Base-by-base conservation (phyloP, 1,140 invertebrate genomes). In the Bombus breviceps region DNA sequence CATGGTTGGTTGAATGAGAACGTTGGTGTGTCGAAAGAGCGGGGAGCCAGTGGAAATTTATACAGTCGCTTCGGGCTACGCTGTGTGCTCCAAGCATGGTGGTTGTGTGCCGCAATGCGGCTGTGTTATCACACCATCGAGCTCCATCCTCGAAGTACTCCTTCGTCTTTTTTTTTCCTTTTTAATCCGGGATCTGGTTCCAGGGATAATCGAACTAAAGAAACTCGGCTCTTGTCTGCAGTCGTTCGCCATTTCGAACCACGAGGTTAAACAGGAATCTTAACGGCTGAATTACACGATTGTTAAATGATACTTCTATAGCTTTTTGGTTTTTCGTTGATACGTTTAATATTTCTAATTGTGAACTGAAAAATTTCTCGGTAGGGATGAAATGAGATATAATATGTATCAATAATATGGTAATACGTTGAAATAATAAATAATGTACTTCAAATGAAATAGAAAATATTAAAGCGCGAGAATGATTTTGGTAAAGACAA, bases 41-140 rank as follows among this genome's bases (percentile, higher is more conserved):
- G 76, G 47, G 39, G 37, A 71, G 47, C 8, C 41, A 66, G 59
- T 62, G 39, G 47, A 83, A 86, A 78, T 91, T 88, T 88, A 76
- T 79, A 85, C 83, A 81, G 85, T 81, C 86, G 91, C 88, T 87
- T 82, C 68, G 41, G 81, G 85, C 72, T 87, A 86, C 82, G 89
- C 85, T 86, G 82, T 84, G 83, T 78, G 85, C 85, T 85, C 82
- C 72, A 87, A 87, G 81, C 81, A 89, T 89, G 88, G 85, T 90
- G 92, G 83, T 90, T 87, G 88, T 87, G 72, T 92, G 89, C 89
- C 90, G 88, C 88, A 91, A 87, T 92, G 91, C 91, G 91, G 92
- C 89, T 92, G 89, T 81, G 85, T 91, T 91, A 93, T 92, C 92
- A 91, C 90, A 89, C 85, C 91, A 88, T 87, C 91, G 90, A 88